Evolutionary conservation across 2,797 vertebrate species (phyloP), one percentile per base, ranked within the genome.

Genomic region (Rhincodon typus): DNA sequence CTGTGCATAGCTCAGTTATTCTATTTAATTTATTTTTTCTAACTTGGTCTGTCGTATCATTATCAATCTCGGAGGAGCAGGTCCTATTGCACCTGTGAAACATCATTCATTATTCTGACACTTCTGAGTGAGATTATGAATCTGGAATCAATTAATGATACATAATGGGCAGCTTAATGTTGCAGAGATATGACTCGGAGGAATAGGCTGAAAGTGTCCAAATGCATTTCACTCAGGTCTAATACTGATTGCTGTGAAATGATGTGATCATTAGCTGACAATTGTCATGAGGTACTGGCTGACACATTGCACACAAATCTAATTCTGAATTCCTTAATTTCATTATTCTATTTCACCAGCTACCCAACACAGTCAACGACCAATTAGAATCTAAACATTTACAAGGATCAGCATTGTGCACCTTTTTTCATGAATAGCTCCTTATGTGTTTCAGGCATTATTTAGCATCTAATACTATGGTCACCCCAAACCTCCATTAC

Each of bases 241-340:
- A 30, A 25, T 30, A 74, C 6, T 74, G 93, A 72, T 94, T 94
- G 69, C 93, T 30, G 69, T 94, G 93, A 94, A 72, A 69, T 74
- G 42, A 50, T 72, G 93, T 74, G 67, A 94, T 72, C 93, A 72
- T 74, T 30, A 94, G 23, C 93, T 50, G 93, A 27, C 69, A 30
- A 27, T 42, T 94, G 42, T 94, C 93, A 72, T 94, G 25, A 94
- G 66, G 27, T 27, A 4, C 21, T 70, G 66, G 19, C 57, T 70
- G 67, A 70, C 67, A 27, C 8, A 94, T 38, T 34, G 42, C 67
- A 10, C 38, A 25, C 42, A 94, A 74, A 94, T 72, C 69, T 46
- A 30, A 46, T 50, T 15, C 69, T 30, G 38, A 3, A 38, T 74
- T 70, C 27, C 67, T 50, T 53, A 70, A 94, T 72, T 27, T 74